These are phyloP conservation scores for Torymus texanus DNA, from an alignment of 2,888 invertebrate genomes.

Conservation along the genomic window DNA sequence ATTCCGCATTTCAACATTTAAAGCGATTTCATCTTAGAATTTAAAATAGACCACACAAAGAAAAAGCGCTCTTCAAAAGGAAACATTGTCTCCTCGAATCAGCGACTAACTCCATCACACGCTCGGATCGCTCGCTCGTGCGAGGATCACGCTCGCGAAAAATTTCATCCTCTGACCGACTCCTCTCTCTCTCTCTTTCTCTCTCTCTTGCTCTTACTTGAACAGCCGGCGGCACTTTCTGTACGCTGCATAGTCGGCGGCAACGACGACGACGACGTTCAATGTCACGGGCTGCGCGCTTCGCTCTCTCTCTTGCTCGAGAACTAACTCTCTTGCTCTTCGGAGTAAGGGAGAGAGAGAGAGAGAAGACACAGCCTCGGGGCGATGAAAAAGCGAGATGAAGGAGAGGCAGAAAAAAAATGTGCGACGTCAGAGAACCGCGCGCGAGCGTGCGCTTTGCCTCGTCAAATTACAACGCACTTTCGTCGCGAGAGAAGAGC, in stretches of 20 bases:
- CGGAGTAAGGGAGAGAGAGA: background rate
- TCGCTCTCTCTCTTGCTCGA: background rate
- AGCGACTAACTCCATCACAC: constrained; percentile 17
- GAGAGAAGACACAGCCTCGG: constrained; percentile 14
- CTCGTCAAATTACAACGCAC: constrained; percentile 55
- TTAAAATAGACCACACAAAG: no score
- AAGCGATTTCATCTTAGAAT: no score
- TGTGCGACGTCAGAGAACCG: constrained; percentile 44
- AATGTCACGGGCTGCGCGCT: constrained; percentile 46
- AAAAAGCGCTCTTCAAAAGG: no score
- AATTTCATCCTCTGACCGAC: constrained; percentile 10
- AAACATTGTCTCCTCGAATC: background rate
- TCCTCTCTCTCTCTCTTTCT: background rate
- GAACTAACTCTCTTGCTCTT: background rate
- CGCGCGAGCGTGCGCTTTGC: constrained; percentile 29
- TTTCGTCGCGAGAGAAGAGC: constrained; percentile 35
- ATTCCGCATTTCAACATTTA: no score
- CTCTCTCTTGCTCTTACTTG: background rate
- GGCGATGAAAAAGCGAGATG: constrained; percentile 44
- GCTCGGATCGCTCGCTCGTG: constrained; percentile 7
- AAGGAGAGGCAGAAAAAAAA: constrained; percentile 30
- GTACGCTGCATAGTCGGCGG: constrained; percentile 17
- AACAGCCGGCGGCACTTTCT: constrained; percentile 27
- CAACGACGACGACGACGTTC: constrained; percentile 23
- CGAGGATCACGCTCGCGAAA: background rate